A percentile compares a stretch with the other conserved stretches of the same genome.
phyloP scores from a whole-genome alignment of 2,113 vertebrate genomes.

The Corythaeola cristata region DNA sequence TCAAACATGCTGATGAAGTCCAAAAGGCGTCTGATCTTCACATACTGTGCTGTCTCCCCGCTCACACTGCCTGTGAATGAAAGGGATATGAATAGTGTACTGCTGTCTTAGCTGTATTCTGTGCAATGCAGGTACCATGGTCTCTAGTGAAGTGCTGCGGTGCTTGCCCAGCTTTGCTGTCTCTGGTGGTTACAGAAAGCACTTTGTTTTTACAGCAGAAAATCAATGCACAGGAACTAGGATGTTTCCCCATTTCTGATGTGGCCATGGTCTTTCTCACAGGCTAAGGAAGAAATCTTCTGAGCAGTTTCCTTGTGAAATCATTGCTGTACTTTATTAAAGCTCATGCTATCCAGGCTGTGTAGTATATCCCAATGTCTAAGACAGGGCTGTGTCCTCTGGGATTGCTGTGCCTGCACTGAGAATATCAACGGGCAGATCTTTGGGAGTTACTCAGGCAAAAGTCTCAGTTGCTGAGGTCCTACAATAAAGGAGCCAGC shows the following conservation, averaged over 20 bases:
- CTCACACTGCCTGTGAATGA: not conserved
- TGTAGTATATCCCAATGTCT: not conserved
- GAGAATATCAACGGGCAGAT: not conserved
- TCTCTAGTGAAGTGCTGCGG: not conserved
- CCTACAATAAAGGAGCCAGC: not conserved
- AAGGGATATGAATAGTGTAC: too few species aligned
- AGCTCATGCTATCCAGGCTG: not conserved
- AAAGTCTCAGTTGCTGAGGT: not conserved
- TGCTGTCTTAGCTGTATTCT: not conserved
- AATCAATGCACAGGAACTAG: not conserved
- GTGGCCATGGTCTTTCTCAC: not conserved
- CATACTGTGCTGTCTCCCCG: not conserved
- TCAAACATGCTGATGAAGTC: accelerated
- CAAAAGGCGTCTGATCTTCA: not conserved
- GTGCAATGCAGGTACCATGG: not conserved
- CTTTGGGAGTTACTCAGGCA: not conserved
- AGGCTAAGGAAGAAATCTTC: not conserved
- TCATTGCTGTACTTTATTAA: not conserved
- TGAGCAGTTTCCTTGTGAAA: not conserved
- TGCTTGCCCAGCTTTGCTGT: not conserved
- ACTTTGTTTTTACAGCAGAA: not conserved
- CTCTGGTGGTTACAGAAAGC: not conserved
- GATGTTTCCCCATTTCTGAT: not conserved
- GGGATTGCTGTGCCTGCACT: not conserved
- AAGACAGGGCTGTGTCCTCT: accelerated